Conservation (phyloP, 35 echinoderm and acorn worm species). For the Apostichopus californicus region DNA sequence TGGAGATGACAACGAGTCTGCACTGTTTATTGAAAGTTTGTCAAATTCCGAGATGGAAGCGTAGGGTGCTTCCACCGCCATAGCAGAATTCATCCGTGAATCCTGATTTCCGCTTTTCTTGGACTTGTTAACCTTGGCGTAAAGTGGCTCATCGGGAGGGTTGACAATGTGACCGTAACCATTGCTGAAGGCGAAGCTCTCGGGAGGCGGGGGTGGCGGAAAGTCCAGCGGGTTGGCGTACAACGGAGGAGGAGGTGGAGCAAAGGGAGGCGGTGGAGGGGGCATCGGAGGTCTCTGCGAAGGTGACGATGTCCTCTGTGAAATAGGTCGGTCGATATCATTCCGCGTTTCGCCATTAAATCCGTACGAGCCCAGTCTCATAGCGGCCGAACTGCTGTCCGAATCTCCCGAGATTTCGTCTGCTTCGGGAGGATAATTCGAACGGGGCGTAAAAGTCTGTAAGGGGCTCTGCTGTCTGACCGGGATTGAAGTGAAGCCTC, state of each 20-base stretch:
- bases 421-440: not conserved
- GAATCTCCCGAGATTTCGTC: slow-evolving; percentile 19
- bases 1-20: slow-evolving; percentile 9
- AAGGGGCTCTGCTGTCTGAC: slow-evolving; percentile 8
- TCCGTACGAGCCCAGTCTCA: slow-evolving; percentile 26
- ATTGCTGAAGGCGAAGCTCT: slow-evolving; percentile 20
- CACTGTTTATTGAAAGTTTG: slow-evolving; percentile 36
- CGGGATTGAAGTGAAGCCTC: slow-evolving; percentile 35
- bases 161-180: slow-evolving; percentile 10
- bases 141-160: slow-evolving; percentile 61
- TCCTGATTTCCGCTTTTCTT: not conserved
- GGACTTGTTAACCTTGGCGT: slow-evolving; percentile 66
- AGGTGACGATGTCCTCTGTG: not conserved
- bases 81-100: not conserved
- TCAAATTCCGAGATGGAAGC: slow-evolving; percentile 45
- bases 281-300: slow-evolving; percentile 33
- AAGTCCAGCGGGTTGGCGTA: not conserved
- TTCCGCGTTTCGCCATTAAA: not conserved
- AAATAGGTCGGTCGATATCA: not conserved
- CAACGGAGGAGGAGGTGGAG: slow-evolving; percentile 20
- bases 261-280: slow-evolving; percentile 50
- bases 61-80: slow-evolving; percentile 43
- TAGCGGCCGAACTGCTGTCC: not conserved
- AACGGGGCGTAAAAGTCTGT: slow-evolving; percentile 19
- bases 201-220: not conserved